A percentile compares a stretch with the other conserved stretches of the same genome.
phyloP scores from a whole-genome alignment of 2,888 invertebrate species.

The Sesamia inferens region DNA sequence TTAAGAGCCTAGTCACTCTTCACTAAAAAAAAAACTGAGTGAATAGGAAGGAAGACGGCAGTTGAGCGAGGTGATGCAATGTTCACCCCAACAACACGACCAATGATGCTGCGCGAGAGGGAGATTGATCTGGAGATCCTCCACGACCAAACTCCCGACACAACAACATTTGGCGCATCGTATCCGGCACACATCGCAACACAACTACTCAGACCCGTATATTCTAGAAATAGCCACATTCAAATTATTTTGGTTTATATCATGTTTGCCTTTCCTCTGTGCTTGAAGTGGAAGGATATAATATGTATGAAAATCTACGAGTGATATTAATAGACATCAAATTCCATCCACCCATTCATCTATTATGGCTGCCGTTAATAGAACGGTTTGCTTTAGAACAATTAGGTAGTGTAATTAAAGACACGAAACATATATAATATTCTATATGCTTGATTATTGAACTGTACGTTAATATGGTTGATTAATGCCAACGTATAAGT shows the following conservation, averaged over 20 bases:
- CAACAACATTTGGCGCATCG: no score
- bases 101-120: no score
- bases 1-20: no score
- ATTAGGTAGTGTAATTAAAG: conserved; percentile 14
- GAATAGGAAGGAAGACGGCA: no score
- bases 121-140: no score
- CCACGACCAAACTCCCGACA: no score
- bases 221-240: not conserved
- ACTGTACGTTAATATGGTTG: not conserved
- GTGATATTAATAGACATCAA: not conserved
- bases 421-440: not conserved
- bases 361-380: not conserved
- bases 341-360: not conserved
- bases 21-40: no score
- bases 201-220: no score
- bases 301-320: not conserved
- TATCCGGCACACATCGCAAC: no score
- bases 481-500: not conserved
- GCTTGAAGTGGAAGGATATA: not conserved
- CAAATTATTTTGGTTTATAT: conserved; percentile 1
- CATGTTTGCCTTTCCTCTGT: conserved; percentile 6
- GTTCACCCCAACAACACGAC: no score
- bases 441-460: not conserved
- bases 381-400: conserved; percentile 5
- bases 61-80: no score